Percentiles rank a stretch among this genome's conserved stretches.
phyloP scores from a whole-genome alignment of 2,113 vertebrate species.

The Channa maculata region DNA sequence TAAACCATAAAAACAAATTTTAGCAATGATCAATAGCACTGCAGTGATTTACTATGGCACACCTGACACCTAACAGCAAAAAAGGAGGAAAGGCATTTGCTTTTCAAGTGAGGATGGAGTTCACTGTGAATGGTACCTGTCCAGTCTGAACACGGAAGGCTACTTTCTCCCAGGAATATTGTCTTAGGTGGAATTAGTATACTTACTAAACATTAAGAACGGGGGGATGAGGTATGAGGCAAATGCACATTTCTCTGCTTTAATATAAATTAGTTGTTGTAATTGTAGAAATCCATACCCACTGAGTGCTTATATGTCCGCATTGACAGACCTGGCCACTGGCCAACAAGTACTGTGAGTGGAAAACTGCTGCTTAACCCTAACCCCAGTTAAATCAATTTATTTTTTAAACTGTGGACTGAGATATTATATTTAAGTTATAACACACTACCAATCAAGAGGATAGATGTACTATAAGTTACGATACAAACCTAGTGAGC shows the following conservation, averaged over 20 bases:
- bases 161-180: background rate
- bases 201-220: background rate
- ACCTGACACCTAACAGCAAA: too few relatives aligned
- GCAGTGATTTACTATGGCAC: too few relatives aligned
- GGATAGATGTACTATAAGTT: background rate
- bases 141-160: background rate
- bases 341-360: too few relatives aligned
- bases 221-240: background rate
- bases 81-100: too few relatives aligned
- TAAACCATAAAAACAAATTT: background rate
- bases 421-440: background rate
- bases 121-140: conserved; percentile 6
- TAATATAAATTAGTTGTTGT: background rate
- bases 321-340: too few relatives aligned
- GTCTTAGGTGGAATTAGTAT: too few relatives aligned
- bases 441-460: conserved; percentile 9
- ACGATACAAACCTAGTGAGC: background rate
- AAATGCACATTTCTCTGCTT: background rate
- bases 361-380: too few relatives aligned
- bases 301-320: background rate
- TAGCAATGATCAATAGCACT: background rate
- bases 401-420: background rate
- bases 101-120: conserved; percentile 1
- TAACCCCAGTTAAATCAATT: too few relatives aligned
- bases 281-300: background rate